phyloP scores from a whole-genome alignment of 2,888 invertebrate genomes.

The Agrilus mali region DNA sequence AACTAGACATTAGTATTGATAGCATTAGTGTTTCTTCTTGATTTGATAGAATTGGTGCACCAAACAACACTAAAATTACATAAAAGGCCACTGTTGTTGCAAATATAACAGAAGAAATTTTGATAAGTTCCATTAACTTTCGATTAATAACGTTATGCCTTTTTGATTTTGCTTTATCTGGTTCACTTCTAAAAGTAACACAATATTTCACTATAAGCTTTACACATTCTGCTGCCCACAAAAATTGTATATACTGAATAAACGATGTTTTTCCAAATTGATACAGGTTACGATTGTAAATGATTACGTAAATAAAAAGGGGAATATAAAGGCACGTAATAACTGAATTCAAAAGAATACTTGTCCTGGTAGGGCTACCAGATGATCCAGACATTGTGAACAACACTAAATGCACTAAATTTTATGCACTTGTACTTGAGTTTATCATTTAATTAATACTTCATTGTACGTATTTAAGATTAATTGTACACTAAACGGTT shows the following conservation, averaged over 20 bases:
- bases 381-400: too few relatives aligned
- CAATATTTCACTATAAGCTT: conserved; percentile 32
- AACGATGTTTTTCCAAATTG: conserved; percentile 44
- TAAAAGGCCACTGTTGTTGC: conserved; percentile 37
- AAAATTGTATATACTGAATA: conserved; percentile 27
- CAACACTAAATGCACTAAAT: too few relatives aligned
- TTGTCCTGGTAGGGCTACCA: not conserved
- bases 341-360: conserved; percentile 35
- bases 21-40: conserved; percentile 58
- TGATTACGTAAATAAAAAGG: conserved; percentile 41
- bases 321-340: conserved; percentile 51
- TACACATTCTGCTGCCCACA: conserved; percentile 39
- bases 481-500: too few relatives aligned
- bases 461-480: too few relatives aligned
- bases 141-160: conserved; percentile 26
- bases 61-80: conserved; percentile 49
- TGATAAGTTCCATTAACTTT: conserved; percentile 39
- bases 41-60: conserved; percentile 49
- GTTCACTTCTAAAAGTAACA: conserved; percentile 25
- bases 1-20: conserved; percentile 44
- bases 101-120: conserved; percentile 36
- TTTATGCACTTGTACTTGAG: too few relatives aligned
- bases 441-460: too few relatives aligned
- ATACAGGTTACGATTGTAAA: conserved; percentile 44
- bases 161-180: conserved; percentile 17